Percentiles rank a stretch among this genome's conserved stretches.
Conservation (phyloP, 2,797 vertebrate species). For the Melanitta fusca region DNA sequence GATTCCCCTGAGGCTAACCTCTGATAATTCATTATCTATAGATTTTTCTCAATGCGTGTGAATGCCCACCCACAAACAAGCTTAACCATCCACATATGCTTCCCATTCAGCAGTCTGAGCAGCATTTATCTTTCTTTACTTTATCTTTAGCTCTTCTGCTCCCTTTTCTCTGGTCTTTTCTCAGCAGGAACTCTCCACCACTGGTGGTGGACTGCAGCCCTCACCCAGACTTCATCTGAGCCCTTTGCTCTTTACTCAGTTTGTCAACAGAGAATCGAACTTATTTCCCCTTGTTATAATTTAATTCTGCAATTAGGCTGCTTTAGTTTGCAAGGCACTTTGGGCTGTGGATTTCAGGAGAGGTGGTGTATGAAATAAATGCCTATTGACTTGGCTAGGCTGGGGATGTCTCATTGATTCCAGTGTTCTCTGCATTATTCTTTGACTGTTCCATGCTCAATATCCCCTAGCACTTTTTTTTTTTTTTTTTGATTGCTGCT, state of each 20-base stretch:
- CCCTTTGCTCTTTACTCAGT: not conserved
- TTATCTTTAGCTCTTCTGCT: not conserved
- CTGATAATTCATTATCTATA: not conserved
- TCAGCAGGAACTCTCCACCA: not conserved
- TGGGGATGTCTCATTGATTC: slow-evolving; percentile 41
- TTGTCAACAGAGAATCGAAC: slow-evolving; percentile 13
- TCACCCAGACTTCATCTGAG: not conserved
- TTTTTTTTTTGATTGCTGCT: not conserved
- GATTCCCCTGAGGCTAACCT: not conserved
- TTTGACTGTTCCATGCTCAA: not conserved
- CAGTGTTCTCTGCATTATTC: not conserved
- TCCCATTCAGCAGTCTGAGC: not conserved
- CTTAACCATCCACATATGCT: not conserved
- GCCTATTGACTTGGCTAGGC: slow-evolving; percentile 5
- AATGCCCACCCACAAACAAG: not conserved
- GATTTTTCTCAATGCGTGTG: not conserved
- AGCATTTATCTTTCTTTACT: not conserved
- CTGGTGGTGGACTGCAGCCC: not conserved
- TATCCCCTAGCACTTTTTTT: not conserved
- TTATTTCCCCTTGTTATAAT: slow-evolving; percentile 29
- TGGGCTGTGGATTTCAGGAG: slow-evolving; percentile 1
- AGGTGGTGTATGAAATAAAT: not conserved
- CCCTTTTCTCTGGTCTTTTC: not conserved
- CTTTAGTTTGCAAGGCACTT: slow-evolving; percentile 27
- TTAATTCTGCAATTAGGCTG: slow-evolving; percentile 49